Conservation (phyloP, 2,888 invertebrate genomes). For the Shargacucullia verbasci region DNA sequence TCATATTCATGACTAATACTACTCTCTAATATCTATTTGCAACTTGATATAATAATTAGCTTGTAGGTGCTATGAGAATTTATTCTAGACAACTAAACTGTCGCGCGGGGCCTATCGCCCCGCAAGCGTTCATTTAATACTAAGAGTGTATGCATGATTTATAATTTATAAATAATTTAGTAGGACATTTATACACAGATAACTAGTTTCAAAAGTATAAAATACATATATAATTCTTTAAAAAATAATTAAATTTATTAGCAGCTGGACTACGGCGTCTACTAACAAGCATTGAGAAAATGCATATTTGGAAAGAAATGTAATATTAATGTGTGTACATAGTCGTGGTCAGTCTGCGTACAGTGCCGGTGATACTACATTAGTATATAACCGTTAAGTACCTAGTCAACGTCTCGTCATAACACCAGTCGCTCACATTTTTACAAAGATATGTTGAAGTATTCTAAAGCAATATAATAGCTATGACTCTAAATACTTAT, state of each 20-base stretch:
- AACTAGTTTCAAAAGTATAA: conserved; percentile 77
- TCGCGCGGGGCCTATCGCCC: conserved; percentile 80
- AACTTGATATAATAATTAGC: conserved; percentile 80
- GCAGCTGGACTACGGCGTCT: conserved; percentile 72
- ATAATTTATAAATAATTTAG: conserved; percentile 86
- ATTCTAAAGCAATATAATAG: conserved; percentile 88
- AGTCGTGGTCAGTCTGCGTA: conserved; percentile 78
- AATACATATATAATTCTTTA: conserved; percentile 65
- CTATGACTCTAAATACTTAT: conserved; percentile 88
- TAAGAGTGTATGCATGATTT: conserved; percentile 89
- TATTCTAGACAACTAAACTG: conserved; percentile 85
- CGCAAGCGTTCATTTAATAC: conserved; percentile 83
- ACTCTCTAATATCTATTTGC: conserved; percentile 85
- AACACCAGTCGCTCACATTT: conserved; percentile 80
- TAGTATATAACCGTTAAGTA: conserved; percentile 62
- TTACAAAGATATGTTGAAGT: conserved; percentile 88
- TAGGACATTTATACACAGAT: conserved; percentile 84
- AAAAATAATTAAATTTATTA: conserved; percentile 65
- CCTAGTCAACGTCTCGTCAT: conserved; percentile 63
- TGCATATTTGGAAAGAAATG: conserved; percentile 81
- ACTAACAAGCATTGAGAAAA: conserved; percentile 78
- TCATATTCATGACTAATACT: conserved; percentile 87
- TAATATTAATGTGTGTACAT: conserved; percentile 62
- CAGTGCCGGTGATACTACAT: conserved; percentile 71
- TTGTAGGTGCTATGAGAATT: conserved; percentile 87